A percentile compares a stretch with the other conserved stretches of the same genome.
phyloP scores from a whole-genome alignment of 2,888 invertebrate genomes.

The Cyclophora punctaria region DNA sequence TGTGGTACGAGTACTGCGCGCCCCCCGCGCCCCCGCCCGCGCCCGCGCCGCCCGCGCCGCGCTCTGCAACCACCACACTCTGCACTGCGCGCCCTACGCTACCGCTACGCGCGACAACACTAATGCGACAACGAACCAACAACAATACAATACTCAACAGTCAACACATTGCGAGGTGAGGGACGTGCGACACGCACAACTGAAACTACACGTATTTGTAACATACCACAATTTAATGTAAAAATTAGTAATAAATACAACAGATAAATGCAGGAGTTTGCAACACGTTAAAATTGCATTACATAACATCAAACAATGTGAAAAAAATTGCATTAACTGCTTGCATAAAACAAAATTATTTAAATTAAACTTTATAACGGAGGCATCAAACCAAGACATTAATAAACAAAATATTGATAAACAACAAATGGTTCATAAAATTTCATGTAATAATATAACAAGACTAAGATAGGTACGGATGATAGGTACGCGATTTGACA shows the following conservation, averaged over 20 bases:
- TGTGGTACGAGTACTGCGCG: conserved; percentile 82
- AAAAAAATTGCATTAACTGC: conserved; percentile 73
- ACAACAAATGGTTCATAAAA: conserved; percentile 71
- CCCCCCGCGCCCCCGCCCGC: conserved; percentile 27
- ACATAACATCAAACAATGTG: conserved; percentile 76
- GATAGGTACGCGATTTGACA: conserved; percentile 71
- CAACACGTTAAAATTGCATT: conserved; percentile 76
- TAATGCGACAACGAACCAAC: not conserved
- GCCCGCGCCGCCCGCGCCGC: conserved; percentile 10
- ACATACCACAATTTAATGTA: conserved; percentile 83
- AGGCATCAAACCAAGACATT: conserved; percentile 74
- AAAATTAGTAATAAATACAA: conserved; percentile 82
- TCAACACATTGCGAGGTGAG: conserved; percentile 41
- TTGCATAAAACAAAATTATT: conserved; percentile 74
- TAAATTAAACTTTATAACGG: conserved; percentile 70
- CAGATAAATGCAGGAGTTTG: conserved; percentile 80
- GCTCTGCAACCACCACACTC: conserved; percentile 14
- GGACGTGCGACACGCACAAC: conserved; percentile 58
- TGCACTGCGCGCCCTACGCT: conserved; percentile 1
- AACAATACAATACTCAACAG: conserved; percentile 19
- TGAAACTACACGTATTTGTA: conserved; percentile 75
- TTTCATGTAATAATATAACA: conserved; percentile 70
- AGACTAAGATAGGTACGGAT: conserved; percentile 40
- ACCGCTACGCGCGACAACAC: conserved; percentile 15
- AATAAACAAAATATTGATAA: conserved; percentile 62